phyloP scores from a whole-genome alignment of 2,113 vertebrate species.

The Theristicus caerulescens region DNA sequence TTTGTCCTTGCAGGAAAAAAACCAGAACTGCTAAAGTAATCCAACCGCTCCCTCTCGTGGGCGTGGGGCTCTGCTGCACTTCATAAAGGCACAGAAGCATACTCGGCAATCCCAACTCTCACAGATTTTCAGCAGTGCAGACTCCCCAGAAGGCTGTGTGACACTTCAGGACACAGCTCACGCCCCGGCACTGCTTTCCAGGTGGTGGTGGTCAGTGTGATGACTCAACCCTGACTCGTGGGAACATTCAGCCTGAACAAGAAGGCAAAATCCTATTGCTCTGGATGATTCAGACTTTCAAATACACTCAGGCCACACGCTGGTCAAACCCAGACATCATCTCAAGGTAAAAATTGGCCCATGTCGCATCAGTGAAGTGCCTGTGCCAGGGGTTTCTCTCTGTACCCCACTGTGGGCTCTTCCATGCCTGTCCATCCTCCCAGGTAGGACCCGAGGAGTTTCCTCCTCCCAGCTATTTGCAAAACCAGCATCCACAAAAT shows the following conservation, averaged over 20 bases:
- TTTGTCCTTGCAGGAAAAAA: no score
- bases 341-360: background rate
- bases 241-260: background rate
- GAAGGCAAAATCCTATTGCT: background rate
- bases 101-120: background rate
- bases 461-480: background rate
- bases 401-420: fast-evolving
- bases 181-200: background rate
- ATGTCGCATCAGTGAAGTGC: background rate
- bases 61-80: background rate
- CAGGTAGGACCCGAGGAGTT: background rate
- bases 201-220: background rate
- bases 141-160: background rate
- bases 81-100: background rate
- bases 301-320: background rate
- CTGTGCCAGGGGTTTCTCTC: background rate
- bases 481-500: background rate
- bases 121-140: background rate
- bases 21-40: background rate
- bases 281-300: background rate
- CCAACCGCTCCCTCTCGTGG: constrained; percentile 56
- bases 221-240: background rate
- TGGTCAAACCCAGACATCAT: background rate
- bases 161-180: background rate
- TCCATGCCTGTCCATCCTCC: background rate